These are phyloP conservation scores for Volucella inflata DNA, from an alignment of 2,888 invertebrate genomes.

Conservation along the genomic window DNA sequence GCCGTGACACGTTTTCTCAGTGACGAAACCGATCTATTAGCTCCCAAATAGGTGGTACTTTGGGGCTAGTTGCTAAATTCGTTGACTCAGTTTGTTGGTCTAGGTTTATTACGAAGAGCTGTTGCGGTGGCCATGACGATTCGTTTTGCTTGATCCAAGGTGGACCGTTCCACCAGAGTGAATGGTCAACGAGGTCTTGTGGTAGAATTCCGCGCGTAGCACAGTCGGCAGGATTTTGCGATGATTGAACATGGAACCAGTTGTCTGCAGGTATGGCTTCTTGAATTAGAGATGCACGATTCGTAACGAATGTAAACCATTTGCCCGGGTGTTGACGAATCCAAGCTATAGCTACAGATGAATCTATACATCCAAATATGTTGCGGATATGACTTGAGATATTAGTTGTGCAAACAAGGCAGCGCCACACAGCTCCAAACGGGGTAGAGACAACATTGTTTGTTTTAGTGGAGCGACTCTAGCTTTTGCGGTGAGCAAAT, in stretches of 20 bases:
- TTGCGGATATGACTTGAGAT: background rate
- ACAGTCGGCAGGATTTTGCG: slow-evolving; percentile 25
- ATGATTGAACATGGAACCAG: slow-evolving; percentile 30
- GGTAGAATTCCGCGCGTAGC: slow-evolving; percentile 18
- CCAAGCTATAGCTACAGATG: slow-evolving; percentile 37
- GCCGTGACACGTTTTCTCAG: slow-evolving; percentile 19
- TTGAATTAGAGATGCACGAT: slow-evolving; percentile 29
- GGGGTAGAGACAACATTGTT: slow-evolving; percentile 29
- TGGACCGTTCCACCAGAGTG: slow-evolving; percentile 30
- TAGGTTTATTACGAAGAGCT: slow-evolving; percentile 31
- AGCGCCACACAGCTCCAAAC: slow-evolving; percentile 14
- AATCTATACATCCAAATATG: slow-evolving; percentile 50
- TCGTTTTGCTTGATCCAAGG: slow-evolving; percentile 8
- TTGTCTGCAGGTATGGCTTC: slow-evolving; percentile 2
- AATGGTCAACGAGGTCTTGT: slow-evolving; percentile 2
- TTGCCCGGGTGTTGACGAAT: slow-evolving; percentile 45
- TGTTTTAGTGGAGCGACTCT: slow-evolving; percentile 32
- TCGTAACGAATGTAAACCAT: slow-evolving; percentile 15
- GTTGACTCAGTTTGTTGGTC: slow-evolving; percentile 2
- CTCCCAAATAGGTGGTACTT: slow-evolving; percentile 10
- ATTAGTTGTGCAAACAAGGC: slow-evolving; percentile 23
- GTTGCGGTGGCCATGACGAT: slow-evolving; percentile 24
- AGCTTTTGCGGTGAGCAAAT: slow-evolving; percentile 27
- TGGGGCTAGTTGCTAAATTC: background rate
- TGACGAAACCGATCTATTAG: slow-evolving; percentile 3